A percentile compares a stretch with the other conserved stretches of the same genome.
These are phyloP conservation scores for Tamias sibiricus DNA, from an alignment of 2,113 vertebrate species.

Conservation along the genomic window DNA sequence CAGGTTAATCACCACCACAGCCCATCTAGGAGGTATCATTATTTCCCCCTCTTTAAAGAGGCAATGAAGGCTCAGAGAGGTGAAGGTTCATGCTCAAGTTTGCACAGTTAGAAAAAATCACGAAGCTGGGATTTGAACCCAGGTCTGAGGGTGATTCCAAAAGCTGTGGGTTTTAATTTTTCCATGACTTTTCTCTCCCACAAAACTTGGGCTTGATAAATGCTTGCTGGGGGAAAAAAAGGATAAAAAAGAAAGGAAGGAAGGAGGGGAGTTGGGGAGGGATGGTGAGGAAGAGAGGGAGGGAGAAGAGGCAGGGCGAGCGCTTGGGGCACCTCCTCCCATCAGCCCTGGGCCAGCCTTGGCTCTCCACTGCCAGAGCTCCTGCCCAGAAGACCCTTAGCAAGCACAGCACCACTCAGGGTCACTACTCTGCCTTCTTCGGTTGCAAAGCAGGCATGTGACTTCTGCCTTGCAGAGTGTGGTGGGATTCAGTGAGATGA, in stretches of 20 bases:
- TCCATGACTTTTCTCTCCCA: not conserved
- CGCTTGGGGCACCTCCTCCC: not conserved
- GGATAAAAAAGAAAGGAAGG: not conserved
- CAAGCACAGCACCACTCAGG: not conserved
- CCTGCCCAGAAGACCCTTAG: not conserved
- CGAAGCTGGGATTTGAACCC: constrained; percentile 28
- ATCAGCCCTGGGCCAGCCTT: not conserved
- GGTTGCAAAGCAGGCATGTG: accelerated
- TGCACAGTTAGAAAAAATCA: not conserved
- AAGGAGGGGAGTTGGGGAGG: not conserved
- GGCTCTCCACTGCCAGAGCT: not conserved
- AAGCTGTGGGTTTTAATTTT: constrained; percentile 6
- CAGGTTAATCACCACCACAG: not conserved
- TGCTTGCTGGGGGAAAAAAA: not conserved
- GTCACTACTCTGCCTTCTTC: not conserved
- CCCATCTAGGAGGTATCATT: too few relatives aligned
- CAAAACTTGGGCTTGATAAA: constrained; percentile 12
- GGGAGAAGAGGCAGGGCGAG: not conserved
- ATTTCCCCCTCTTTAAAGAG: not conserved
- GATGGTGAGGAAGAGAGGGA: too few relatives aligned
- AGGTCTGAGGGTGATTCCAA: not conserved
- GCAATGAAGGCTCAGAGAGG: not conserved
- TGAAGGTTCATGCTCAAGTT: not conserved
- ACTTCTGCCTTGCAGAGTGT: not conserved
- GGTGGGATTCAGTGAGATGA: not conserved